Percentiles rank a stretch among this genome's conserved stretches.
phyloP scores from a whole-genome alignment of 2,797 vertebrate species.

The Varecia variegata region DNA sequence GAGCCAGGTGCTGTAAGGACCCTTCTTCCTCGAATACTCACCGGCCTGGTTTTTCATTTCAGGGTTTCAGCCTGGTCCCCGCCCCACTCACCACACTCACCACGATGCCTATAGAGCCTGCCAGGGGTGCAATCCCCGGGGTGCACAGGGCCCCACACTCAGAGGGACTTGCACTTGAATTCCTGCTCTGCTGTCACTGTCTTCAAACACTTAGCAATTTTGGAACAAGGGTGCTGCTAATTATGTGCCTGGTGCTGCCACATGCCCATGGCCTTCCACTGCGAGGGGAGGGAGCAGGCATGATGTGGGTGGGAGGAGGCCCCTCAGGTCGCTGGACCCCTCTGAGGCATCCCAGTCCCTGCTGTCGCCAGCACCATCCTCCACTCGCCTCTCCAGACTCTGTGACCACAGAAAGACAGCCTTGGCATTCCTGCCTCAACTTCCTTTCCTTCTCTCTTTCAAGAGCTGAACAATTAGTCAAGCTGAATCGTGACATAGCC shows the following conservation, averaged over 20 bases:
- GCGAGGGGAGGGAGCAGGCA: neutral
- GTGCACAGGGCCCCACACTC: neutral
- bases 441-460: neutral
- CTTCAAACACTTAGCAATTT: neutral
- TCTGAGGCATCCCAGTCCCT: neutral
- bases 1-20: neutral
- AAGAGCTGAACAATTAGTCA: neutral
- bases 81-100: neutral
- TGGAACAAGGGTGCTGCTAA: neutral
- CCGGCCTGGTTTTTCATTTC: neutral
- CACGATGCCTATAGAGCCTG: neutral
- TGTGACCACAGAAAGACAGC: neutral
- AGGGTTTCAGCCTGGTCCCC: accelerated
- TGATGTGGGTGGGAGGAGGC: neutral
- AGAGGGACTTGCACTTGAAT: neutral
- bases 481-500: neutral
- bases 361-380: neutral
- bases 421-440: neutral
- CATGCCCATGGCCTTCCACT: neutral
- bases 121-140: accelerated
- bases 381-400: neutral
- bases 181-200: neutral
- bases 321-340: neutral
- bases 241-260: neutral
- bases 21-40: neutral